phyloP scores from a whole-genome alignment of 2,888 invertebrate genomes.

The Drosophila seclusa region DNA sequence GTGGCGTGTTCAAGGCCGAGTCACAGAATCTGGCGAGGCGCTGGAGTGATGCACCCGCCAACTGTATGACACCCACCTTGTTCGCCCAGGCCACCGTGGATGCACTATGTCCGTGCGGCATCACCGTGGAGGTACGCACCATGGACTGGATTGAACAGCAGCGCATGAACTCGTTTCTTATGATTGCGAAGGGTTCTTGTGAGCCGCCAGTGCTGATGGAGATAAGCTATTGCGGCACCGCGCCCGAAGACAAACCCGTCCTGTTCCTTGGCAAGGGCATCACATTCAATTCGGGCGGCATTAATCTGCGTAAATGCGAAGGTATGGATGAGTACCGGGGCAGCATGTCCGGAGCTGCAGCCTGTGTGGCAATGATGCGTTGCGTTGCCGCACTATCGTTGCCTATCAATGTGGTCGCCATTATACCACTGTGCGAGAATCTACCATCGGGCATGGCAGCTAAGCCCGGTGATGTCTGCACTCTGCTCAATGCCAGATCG shows the following conservation, averaged over 20 bases:
- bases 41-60: conserved; percentile 90
- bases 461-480: conserved; percentile 85
- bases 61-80: conserved; percentile 90
- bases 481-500: conserved; percentile 86
- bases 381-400: conserved; percentile 86
- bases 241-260: conserved; percentile 85
- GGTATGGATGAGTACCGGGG: conserved; percentile 84
- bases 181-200: conserved; percentile 84
- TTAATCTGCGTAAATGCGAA: conserved; percentile 68
- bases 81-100: conserved; percentile 89
- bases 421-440: conserved; percentile 85
- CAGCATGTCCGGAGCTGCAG: conserved; percentile 88
- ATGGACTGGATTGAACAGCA: conserved; percentile 87
- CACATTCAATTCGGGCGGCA: conserved; percentile 86
- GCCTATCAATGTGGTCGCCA: conserved; percentile 86
- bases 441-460: conserved; percentile 87
- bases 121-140: conserved; percentile 85
- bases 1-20: conserved; percentile 89
- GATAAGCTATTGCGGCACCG: conserved; percentile 86
- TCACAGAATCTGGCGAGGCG: conserved; percentile 91
- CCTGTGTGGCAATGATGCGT: conserved; percentile 86
- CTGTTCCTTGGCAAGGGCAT: conserved; percentile 87
- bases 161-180: conserved; percentile 86
- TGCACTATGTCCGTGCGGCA: conserved; percentile 87
- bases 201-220: conserved; percentile 87